Percentiles rank a stretch among this genome's conserved stretches.
Evolutionary conservation across 2,888 invertebrate species (phyloP).

Genomic region (Cabera pusaria): DNA sequence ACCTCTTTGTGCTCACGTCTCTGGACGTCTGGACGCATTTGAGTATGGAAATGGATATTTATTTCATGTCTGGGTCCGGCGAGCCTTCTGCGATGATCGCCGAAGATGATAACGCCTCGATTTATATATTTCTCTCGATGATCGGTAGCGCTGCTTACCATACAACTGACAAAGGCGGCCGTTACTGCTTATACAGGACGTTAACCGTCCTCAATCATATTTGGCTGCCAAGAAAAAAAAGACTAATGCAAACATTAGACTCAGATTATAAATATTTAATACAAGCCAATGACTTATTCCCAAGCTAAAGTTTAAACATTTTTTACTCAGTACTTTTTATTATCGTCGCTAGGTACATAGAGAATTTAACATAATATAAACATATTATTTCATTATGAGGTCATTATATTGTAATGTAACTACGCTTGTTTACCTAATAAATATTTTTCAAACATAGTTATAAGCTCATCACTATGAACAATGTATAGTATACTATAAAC

Average conservation of each 20-base stretch:
- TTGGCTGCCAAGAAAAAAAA: slow-evolving; percentile 12
- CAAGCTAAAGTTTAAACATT: too few relatives aligned
- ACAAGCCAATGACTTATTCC: too few relatives aligned
- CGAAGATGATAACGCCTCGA: slow-evolving; percentile 77
- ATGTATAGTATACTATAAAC: too few relatives aligned
- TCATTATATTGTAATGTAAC: too few relatives aligned
- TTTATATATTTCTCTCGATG: slow-evolving; percentile 81
- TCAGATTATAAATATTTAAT: too few relatives aligned
- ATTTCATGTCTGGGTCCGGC: slow-evolving; percentile 67
- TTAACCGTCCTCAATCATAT: slow-evolving; percentile 33
- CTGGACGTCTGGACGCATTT: slow-evolving; percentile 60
- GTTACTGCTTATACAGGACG: slow-evolving; percentile 52
- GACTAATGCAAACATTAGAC: background rate
- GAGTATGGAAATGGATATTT: slow-evolving; percentile 81
- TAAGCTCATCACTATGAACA: too few relatives aligned
- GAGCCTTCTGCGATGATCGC: slow-evolving; percentile 72
- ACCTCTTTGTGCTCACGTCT: slow-evolving; percentile 50
- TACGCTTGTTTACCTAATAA: too few relatives aligned
- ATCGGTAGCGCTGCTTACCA: slow-evolving; percentile 72
- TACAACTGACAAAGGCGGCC: slow-evolving; percentile 63
- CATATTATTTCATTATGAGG: too few relatives aligned
- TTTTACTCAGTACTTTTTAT: too few relatives aligned
- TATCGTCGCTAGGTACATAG: too few relatives aligned
- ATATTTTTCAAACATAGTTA: too few relatives aligned
- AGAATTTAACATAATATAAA: too few relatives aligned